Evolutionary conservation across 2,888 invertebrate species (phyloP), one percentile per base, ranked within the genome.

Genomic region (Aleiodes leptofemur): DNA sequence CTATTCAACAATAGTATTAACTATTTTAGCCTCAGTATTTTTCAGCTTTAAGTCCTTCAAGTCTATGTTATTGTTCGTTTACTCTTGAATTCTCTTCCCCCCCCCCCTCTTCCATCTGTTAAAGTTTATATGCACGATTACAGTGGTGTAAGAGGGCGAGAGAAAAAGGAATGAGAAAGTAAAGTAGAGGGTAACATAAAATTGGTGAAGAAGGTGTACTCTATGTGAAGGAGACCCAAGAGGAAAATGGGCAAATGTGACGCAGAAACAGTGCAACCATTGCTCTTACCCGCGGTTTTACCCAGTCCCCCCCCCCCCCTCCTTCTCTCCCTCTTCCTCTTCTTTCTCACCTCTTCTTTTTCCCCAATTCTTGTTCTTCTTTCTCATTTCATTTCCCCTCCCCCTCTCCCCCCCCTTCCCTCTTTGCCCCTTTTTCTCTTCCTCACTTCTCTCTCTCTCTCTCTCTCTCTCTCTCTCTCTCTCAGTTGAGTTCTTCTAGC

Each of bases 211-310:
- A 31, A 34, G 64, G 43, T 48, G 64, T 64, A 64, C 43, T 3
- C 43, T 3, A n/a, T 64, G 64, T 64, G 43, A 43, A 64, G 64
- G 64, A 48, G 64, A 43, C 64, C 64, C 64, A 51, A 51, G 51
- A 68, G 53, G 68, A 51, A 68, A 68, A 68, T 68, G 68, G 51
- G 50, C 11, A 68, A 50, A 66, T 66, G 50, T 50, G 68, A 51
- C 51, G 14, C 31, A 68, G 68, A 68, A 31, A 51, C 68, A 68
- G 50, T 68, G 50, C 68, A 29, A n/a, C 53, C 53, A 53, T 53
- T 53, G 53, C 53, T 53, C 53, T 53, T 43, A 53, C 14, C 68
- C 51, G 68, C 34, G 31, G 68, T 68, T 68, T 51, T n/a, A 64
- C 64, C 48, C 16, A 23, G 11, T 9, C 23, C 50, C 9, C 16